phyloP scores from a whole-genome alignment of 2,797 vertebrate species.

The Rhinella marina region DNA sequence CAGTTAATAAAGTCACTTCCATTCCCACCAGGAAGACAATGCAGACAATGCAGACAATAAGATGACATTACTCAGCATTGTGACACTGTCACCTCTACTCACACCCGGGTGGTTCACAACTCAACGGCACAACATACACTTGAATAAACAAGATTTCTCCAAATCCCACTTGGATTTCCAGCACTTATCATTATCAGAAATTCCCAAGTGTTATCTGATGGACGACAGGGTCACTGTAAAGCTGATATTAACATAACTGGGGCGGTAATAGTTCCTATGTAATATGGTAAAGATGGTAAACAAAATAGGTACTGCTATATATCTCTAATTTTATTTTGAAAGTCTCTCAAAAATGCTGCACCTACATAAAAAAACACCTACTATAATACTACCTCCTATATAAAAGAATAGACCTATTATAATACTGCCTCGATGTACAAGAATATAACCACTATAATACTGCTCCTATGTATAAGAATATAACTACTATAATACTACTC shows the following conservation, averaged over 20 bases:
- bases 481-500: slow-evolving; percentile 6
- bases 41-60: background rate
- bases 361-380: background rate
- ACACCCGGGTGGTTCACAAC: background rate
- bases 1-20: slow-evolving; percentile 18
- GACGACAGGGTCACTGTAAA: background rate
- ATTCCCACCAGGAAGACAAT: background rate
- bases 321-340: too few relatives aligned
- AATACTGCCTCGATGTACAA: background rate
- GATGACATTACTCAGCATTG: slow-evolving; percentile 1
- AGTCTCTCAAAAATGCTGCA: too few relatives aligned
- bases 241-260: background rate
- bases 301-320: background rate
- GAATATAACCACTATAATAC: slow-evolving; percentile 7
- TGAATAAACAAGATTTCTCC: background rate
- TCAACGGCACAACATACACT: background rate
- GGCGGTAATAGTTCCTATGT: background rate
- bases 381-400: background rate
- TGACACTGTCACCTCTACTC: background rate
- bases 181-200: background rate
- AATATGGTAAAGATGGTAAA: background rate
- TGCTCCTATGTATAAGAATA: background rate
- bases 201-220: background rate
- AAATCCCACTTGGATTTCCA: background rate
- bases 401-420: background rate